Percentiles rank a stretch among this genome's conserved stretches.
Conservation (phyloP, 2,888 invertebrate species). For the Fabriciana adippe region DNA sequence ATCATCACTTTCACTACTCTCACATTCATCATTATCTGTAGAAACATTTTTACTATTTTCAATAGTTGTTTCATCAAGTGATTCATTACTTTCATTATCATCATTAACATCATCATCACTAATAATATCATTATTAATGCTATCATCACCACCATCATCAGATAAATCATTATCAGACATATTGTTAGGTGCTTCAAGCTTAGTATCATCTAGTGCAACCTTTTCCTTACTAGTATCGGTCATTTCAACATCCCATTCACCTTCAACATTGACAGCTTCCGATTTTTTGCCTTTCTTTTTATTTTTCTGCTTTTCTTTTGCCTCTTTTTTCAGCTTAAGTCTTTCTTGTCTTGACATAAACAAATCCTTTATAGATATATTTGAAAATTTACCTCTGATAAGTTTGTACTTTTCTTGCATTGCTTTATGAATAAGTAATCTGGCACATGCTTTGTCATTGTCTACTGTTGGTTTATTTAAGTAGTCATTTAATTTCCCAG, state of each 20-base stretch:
- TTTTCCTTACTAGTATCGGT: slow-evolving; percentile 42
- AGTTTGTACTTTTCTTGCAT: slow-evolving; percentile 67
- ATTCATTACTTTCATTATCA: slow-evolving; percentile 38
- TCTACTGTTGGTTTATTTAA: slow-evolving; percentile 67
- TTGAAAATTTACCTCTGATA: slow-evolving; percentile 61
- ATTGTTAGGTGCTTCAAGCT: slow-evolving; percentile 24
- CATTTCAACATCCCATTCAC: slow-evolving; percentile 62
- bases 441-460: slow-evolving; percentile 68
- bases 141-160: slow-evolving; percentile 22
- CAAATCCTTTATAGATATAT: slow-evolving; percentile 68
- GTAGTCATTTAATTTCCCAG: slow-evolving; percentile 60
- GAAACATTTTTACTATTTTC: slow-evolving; percentile 25
- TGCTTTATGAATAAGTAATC: slow-evolving; percentile 67
- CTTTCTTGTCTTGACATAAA: slow-evolving; percentile 74
- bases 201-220: background rate
- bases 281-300: slow-evolving; percentile 45
- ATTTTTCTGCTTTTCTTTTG: slow-evolving; percentile 61
- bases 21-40: slow-evolving; percentile 8
- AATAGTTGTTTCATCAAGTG: slow-evolving; percentile 30
- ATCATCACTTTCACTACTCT: slow-evolving; percentile 25
- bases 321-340: slow-evolving; percentile 67
- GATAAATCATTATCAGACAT: slow-evolving; percentile 18
- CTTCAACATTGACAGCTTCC: slow-evolving; percentile 55
- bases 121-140: slow-evolving; percentile 7
- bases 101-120: slow-evolving; percentile 15